Evolutionary conservation across 2,113 vertebrate genomes (phyloP).

Genomic region (Caloenas nicobarica): DNA sequence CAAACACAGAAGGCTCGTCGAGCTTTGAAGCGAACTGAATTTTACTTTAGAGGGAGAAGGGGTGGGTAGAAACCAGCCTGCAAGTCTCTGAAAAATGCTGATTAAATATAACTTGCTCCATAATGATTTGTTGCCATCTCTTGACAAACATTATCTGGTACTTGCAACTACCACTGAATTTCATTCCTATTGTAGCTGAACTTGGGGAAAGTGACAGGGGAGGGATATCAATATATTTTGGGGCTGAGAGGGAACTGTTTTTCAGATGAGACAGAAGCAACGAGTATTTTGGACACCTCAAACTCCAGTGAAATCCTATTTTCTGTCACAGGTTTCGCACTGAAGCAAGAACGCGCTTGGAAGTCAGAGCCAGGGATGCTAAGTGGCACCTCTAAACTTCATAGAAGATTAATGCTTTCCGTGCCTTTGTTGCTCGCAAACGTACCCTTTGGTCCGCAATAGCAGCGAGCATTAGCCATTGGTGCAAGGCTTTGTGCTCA

Average conservation of each 20-base stretch:
- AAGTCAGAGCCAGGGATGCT: background rate
- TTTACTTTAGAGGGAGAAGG: background rate
- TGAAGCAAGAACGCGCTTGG: conserved; percentile 5
- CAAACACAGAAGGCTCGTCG: background rate
- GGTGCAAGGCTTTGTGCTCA: background rate
- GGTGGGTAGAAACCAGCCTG: background rate
- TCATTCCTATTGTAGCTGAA: conserved; percentile 50
- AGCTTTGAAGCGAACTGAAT: conserved; percentile 28
- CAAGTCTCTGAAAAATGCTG: conserved; percentile 17
- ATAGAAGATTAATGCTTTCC: background rate
- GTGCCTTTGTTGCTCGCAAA: background rate
- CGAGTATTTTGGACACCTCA: conserved; percentile 57
- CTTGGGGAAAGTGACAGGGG: conserved; percentile 1
- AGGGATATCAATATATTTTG: conserved; percentile 57
- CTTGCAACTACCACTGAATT: conserved; percentile 61
- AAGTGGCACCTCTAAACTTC: background rate
- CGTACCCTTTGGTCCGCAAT: background rate
- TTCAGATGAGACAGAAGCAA: conserved; percentile 65
- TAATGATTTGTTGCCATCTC: conserved; percentile 58
- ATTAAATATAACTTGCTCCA: conserved; percentile 57
- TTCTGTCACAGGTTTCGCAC: conserved; percentile 47
- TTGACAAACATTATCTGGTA: conserved; percentile 51
- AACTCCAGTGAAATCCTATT: conserved; percentile 69
- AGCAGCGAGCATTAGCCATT: background rate
- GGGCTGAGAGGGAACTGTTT: conserved; percentile 46